These are phyloP conservation scores for Allygus modestus DNA, from an alignment of 2,888 invertebrate genomes.

Conservation along the genomic window DNA sequence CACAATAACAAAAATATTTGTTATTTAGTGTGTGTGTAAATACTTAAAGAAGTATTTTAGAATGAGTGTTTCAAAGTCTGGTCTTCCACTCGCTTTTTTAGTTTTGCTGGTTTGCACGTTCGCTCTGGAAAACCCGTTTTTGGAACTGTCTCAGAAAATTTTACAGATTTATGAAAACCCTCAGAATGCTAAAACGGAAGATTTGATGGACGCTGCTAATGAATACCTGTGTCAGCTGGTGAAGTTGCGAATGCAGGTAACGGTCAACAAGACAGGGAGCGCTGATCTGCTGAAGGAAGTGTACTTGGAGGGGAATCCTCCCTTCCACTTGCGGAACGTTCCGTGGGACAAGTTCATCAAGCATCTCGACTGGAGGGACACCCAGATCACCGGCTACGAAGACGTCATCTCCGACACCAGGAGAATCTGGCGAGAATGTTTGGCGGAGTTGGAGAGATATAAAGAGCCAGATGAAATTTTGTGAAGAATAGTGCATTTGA, in stretches of 20 bases:
- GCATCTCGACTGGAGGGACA: not conserved
- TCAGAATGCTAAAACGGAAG: conserved; percentile 6
- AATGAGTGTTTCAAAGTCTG: not conserved
- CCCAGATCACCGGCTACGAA: not conserved
- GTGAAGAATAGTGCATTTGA: not conserved
- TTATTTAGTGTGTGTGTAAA: no score
- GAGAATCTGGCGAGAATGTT: conserved; percentile 26
- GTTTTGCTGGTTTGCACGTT: not conserved
- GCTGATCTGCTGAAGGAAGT: not conserved
- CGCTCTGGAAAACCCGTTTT: conserved; percentile 2
- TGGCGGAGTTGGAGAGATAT: conserved; percentile 9
- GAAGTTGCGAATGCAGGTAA: not conserved
- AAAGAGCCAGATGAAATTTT: conserved; percentile 35
- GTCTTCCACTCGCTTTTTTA: not conserved
- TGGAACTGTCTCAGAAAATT: not conserved
- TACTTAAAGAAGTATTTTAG: not conserved
- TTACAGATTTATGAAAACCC: conserved; percentile 31
- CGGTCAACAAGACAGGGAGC: conserved; percentile 9
- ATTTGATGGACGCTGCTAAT: conserved; percentile 24
- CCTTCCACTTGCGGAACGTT: conserved; percentile 14
- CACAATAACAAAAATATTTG: not conserved
- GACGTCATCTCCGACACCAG: conserved; percentile 15
- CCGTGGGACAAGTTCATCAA: conserved; percentile 47
- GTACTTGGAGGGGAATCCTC: conserved; percentile 45
- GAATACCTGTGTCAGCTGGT: conserved; percentile 31